Conservation (phyloP, 2,113 vertebrate genomes). For the Corynorhinus townsendii region DNA sequence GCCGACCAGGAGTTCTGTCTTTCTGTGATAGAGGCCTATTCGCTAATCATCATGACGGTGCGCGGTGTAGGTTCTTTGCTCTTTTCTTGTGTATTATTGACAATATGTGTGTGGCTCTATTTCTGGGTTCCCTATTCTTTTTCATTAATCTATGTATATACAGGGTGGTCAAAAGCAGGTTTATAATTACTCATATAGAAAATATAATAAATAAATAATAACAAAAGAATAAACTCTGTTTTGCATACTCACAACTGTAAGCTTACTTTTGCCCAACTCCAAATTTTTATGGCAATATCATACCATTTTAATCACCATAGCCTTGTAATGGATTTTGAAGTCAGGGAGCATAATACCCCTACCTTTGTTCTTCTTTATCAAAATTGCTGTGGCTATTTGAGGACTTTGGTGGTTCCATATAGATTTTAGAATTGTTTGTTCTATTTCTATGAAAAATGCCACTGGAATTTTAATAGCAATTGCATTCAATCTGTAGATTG, state of each 20-base stretch:
- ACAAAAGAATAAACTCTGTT: background rate
- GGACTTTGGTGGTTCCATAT: background rate
- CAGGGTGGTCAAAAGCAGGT: background rate
- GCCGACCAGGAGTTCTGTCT: background rate
- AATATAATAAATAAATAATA: background rate
- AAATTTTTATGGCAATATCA: background rate
- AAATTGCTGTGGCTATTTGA: background rate
- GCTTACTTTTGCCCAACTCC: background rate
- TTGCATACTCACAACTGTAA: background rate
- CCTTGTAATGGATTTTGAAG: background rate
- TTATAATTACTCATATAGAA: background rate
- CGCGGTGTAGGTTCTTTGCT: background rate
- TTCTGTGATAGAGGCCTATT: background rate
- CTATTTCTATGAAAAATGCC: background rate
- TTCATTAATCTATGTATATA: background rate
- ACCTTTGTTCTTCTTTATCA: background rate
- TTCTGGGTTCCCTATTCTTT: background rate
- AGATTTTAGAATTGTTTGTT: background rate
- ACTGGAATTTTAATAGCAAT: background rate
- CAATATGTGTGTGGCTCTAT: background rate
- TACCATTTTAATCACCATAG: background rate
- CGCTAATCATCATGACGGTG: background rate
- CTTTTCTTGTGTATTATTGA: background rate
- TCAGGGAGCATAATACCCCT: background rate
- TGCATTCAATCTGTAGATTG: background rate